Conservation (phyloP, 2,888 invertebrate species). For the Patella caerulea region DNA sequence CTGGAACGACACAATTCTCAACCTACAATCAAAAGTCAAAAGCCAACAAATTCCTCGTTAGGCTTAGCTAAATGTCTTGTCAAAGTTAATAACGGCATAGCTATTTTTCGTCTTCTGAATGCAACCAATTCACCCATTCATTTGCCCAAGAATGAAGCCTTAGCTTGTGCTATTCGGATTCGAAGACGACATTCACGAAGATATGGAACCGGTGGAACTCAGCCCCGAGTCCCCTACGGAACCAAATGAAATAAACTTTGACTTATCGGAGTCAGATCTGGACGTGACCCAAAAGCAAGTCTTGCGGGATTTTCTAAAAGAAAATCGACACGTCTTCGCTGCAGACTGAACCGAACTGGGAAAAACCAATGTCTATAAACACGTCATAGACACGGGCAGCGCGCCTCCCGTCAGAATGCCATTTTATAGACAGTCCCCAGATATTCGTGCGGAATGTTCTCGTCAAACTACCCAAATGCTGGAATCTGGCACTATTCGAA, state of each 20-base stretch:
- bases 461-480: slow-evolving; percentile 36
- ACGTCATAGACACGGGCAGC: slow-evolving; percentile 37
- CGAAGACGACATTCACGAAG: no score
- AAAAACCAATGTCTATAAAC: slow-evolving; percentile 30
- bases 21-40: background rate
- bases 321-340: slow-evolving; percentile 25
- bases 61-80: slow-evolving; percentile 4
- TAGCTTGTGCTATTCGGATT: slow-evolving; percentile 21
- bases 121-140: slow-evolving; percentile 21
- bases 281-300: slow-evolving; percentile 3
- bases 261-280: slow-evolving; percentile 18
- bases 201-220: no score
- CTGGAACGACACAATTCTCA: no score
- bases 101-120: slow-evolving; percentile 22
- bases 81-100: background rate
- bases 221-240: no score
- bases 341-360: slow-evolving; percentile 32
- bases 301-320: background rate
- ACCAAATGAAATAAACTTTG: slow-evolving; percentile 17
- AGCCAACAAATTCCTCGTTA: background rate
- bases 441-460: slow-evolving; percentile 21
- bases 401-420: slow-evolving; percentile 29
- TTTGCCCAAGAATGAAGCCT: slow-evolving; percentile 25
- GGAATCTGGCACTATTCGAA: slow-evolving; percentile 26
- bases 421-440: slow-evolving; percentile 31